These are phyloP conservation scores for Noctuana brunneofusca DNA, from an alignment of 2,888 invertebrate species.

Conservation along the genomic window DNA sequence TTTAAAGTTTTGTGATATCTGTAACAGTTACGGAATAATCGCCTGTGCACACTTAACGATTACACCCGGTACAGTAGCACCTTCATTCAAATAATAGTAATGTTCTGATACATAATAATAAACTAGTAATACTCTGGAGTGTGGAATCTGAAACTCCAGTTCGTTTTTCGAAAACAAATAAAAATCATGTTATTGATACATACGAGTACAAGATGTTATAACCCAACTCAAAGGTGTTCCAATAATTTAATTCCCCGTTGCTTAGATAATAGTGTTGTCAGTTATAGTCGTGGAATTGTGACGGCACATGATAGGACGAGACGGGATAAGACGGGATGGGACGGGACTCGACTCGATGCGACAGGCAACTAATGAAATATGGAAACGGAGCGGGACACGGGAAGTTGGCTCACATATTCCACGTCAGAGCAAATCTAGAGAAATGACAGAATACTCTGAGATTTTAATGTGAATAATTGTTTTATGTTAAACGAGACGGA, in stretches of 20 bases:
- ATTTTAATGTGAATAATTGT: constrained; percentile 18
- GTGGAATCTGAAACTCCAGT: too few species aligned
- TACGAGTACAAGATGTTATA: not conserved
- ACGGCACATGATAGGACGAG: not conserved
- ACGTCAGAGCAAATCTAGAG: constrained; percentile 14
- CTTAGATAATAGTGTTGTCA: constrained; percentile 21
- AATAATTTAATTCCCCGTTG: not conserved
- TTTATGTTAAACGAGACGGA: not conserved
- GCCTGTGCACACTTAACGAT: too few species aligned
- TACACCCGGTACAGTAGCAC: too few species aligned
- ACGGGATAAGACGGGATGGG: constrained; percentile 24
- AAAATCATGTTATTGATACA: too few species aligned
- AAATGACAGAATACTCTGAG: constrained; percentile 12
- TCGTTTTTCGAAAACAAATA: too few species aligned
- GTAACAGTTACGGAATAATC: too few species aligned
- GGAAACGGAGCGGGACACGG: constrained; percentile 35
- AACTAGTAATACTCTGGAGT: too few species aligned
- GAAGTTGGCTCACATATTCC: constrained; percentile 26
- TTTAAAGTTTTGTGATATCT: too few species aligned
- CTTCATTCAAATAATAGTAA: too few species aligned
- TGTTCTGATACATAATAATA: too few species aligned
- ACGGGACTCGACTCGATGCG: constrained; percentile 34
- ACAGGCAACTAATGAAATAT: constrained; percentile 43
- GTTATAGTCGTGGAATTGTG: constrained; percentile 1
- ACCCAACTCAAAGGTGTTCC: not conserved